Base-by-base conservation (phyloP, 2,888 invertebrate genomes). In the Drosophila meridiana region DNA sequence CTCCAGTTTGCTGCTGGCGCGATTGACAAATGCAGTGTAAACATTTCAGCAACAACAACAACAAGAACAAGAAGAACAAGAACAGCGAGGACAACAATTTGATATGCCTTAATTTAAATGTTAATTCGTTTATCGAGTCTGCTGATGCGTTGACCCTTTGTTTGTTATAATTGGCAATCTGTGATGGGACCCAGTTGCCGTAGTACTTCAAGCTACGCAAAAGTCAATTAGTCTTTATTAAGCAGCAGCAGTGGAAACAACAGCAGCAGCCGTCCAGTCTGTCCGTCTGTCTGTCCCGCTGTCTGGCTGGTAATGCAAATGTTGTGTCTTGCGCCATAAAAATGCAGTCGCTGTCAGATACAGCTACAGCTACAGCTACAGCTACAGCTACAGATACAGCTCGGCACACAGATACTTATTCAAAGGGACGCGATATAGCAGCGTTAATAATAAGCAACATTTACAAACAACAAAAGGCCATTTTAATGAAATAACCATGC, bases 391-490 rank as follows among this genome's bases (percentile, higher is more conserved):
- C 20, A 20, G 20, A 20, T 20, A 20, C 20, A 20, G 20, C 20
- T 20, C 47, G 30, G 65, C 38, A 52, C 53, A 36, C 56, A 69
- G 64, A 73, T 69, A 77, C 64, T 56, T 70, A 80, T 74, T 66
- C 42, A 73, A 78, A 72, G 60, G 62, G 69, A 78, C 63, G 72
- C 75, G 79, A 84, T 82, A 87, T 70, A 84, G 87, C 80, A 78
- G 81, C 76, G 89, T 84, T 87, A 87, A 87, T 87, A 87, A 87
- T 89, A 82, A 87, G 87, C 82, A 89, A 89, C 87, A 87, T 89
- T 87, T 85, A 85, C 87, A 89, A 89, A 89, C 87, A 87, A 89
- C 87, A 89, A 89, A 87, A 87, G 87, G 85, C 88, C 74, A 89
- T 87, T 89, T 87, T 87, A 89, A 87, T 89, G 89, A 87, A 87